These are phyloP conservation scores for Hylyphantes graminicola DNA, from an alignment of 1,140 invertebrate genomes.

Conservation along the genomic window DNA sequence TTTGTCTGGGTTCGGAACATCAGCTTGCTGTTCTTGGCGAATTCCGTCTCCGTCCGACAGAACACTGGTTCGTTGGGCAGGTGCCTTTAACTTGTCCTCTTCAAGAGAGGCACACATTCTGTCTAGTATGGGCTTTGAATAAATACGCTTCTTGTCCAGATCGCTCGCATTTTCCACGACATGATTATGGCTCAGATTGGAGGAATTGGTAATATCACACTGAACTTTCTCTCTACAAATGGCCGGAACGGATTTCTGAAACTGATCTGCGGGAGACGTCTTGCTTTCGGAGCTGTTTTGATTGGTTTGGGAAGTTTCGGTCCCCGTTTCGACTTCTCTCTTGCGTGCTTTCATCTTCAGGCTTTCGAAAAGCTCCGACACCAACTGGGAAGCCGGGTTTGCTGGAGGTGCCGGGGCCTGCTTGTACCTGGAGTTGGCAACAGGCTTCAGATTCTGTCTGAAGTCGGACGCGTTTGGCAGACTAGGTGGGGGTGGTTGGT, in stretches of 20 bases:
- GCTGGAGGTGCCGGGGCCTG: constrained; percentile 34
- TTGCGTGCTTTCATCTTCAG: constrained; percentile 60
- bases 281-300: constrained; percentile 13
- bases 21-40: constrained; percentile 7
- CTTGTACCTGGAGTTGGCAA: constrained; percentile 46
- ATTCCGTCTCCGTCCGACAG: constrained; percentile 42
- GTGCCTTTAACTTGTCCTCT: constrained; percentile 56
- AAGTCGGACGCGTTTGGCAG: constrained; percentile 16
- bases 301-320: constrained; percentile 9
- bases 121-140: constrained; percentile 58
- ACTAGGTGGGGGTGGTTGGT: not conserved
- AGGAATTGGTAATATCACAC: constrained; percentile 63
- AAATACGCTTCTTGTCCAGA: constrained; percentile 53
- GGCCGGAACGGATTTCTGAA: constrained; percentile 9
- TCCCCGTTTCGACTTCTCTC: constrained; percentile 49
- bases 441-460: constrained; percentile 52
- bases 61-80: constrained; percentile 53
- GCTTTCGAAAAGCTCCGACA: constrained; percentile 60
- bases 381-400: constrained; percentile 59
- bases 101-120: constrained; percentile 57
- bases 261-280: constrained; percentile 28
- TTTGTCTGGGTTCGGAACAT: constrained; percentile 44
- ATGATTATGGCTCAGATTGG: constrained; percentile 62
- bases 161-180: constrained; percentile 49
- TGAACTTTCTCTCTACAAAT: constrained; percentile 51